Base-by-base conservation (phyloP, 2,113 vertebrate genomes). In the Serilophus lunatus region DNA sequence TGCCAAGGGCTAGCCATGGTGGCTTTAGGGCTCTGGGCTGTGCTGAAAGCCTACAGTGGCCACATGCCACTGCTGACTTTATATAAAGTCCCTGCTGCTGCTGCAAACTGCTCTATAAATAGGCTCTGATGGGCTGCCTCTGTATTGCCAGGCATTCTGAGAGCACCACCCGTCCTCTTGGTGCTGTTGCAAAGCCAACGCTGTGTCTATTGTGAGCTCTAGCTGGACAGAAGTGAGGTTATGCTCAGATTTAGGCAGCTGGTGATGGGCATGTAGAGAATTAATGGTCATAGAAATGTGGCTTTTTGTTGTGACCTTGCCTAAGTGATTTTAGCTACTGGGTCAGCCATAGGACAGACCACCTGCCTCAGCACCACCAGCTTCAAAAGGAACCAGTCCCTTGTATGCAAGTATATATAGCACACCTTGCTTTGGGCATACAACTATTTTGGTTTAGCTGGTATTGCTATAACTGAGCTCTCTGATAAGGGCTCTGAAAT, bases 101-200 rank as follows among this genome's bases (percentile, higher is more conserved):
- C 29, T 61, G 57, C 26, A 63, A 20, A 51, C 18, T 29, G 33
- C 61, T 66, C 65, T 79, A 18, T 70, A 25, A 25, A 36, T 60
- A 60, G 72, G 45, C 18, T 74, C 28, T 79, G 50, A 54, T 44
- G 66, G 56, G 78, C 45, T 75, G 54, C 28, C 25, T 60, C 18
- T 45, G 35, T 24, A 83, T 70, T 3, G 6, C n/a, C 44, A 65
- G 61, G 40, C 50, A 45, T 80, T 40, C 56, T 1, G 1, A 70
- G 50, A 49, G 26, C 1, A 0, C 57, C 4, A 2, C 36, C 38
- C 0, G 0, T 47, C 7, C 1, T 66, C 29, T n/a, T 11, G 14
- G 36, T 35, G 56, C 45, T 50, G 51, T 35, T 50, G 45, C 68
- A 57, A 80, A 66, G 63, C 51, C 63, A 69, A 14, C 4, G 2